Conservation (phyloP, 1,140 invertebrate genomes). For the Dermatophagoides farinae region DNA sequence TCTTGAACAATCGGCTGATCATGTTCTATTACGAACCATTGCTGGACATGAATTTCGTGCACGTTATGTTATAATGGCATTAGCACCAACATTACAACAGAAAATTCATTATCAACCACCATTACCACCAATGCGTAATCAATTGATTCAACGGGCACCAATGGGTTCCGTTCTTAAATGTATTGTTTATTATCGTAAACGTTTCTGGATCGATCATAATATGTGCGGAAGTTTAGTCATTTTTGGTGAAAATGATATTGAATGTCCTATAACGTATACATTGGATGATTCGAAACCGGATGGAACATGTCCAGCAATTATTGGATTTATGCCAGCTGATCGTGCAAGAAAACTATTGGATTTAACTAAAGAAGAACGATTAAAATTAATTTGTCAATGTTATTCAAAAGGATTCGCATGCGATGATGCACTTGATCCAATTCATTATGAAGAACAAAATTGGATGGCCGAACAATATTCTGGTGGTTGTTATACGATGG, state of each 20-base stretch:
- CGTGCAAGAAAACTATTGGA: constrained; percentile 12
- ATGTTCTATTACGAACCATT: constrained; percentile 18
- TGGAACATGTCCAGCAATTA: constrained; percentile 24
- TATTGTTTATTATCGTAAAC: constrained; percentile 24
- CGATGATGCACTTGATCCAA: constrained; percentile 19
- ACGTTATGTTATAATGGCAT: constrained; percentile 24
- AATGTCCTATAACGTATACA: constrained; percentile 18
- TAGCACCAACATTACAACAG: constrained; percentile 24
- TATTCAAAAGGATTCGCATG: constrained; percentile 15
- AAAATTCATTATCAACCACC: constrained; percentile 26
- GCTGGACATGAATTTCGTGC: constrained; percentile 18
- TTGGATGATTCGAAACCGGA: constrained; percentile 26
- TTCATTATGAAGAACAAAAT: constrained; percentile 24
- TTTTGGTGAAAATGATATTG: not conserved
- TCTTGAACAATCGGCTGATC: constrained; percentile 15
- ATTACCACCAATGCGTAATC: constrained; percentile 22
- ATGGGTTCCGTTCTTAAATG: constrained; percentile 25
- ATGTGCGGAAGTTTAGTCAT: constrained; percentile 16
- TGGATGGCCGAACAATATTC: constrained; percentile 28
- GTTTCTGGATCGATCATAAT: constrained; percentile 26
- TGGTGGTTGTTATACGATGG: constrained; percentile 27
- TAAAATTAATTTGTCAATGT: constrained; percentile 13
- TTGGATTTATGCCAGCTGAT: constrained; percentile 21
- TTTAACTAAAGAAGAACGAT: constrained; percentile 17
- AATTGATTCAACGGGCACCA: constrained; percentile 26